Percentiles rank a stretch among this genome's conserved stretches.
phyloP scores from a whole-genome alignment of 2,797 vertebrate species.

The Crocodylus rhombifer region DNA sequence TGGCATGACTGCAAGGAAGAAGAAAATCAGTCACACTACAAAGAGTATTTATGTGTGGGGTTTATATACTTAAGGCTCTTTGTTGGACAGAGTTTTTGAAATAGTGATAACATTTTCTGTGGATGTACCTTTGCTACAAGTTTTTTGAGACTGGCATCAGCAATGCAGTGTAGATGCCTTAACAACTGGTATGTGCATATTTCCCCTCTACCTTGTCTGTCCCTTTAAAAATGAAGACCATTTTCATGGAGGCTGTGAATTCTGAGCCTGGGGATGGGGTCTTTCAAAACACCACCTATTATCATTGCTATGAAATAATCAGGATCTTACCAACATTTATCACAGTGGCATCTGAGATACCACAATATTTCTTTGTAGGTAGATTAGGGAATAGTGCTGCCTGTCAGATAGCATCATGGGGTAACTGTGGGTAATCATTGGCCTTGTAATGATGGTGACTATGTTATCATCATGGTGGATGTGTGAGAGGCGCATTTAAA shows the following conservation, averaged over 20 bases:
- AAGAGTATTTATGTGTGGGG: conserved; percentile 50
- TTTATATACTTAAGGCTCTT: conserved; percentile 48
- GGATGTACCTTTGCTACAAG: not conserved
- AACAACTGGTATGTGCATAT: not conserved
- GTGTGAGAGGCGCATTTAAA: not conserved
- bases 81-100: conserved; percentile 34
- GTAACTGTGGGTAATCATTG: not conserved
- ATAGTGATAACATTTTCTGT: not conserved
- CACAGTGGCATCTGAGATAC: not conserved
- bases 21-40: not conserved
- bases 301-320: not conserved
- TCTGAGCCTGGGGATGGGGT: not conserved
- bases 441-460: not conserved
- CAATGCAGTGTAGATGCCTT: conserved; percentile 3
- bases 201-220: not conserved
- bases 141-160: not conserved
- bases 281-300: not conserved
- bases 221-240: not conserved
- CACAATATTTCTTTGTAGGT: not conserved
- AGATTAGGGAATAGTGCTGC: not conserved
- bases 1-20: conserved; percentile 60
- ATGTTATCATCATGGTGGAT: not conserved
- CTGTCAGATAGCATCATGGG: not conserved
- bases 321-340: fast-evolving
- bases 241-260: not conserved